These are phyloP conservation scores for Vanacampus margaritifer DNA, from an alignment of 2,113 vertebrate genomes.

Conservation along the genomic window DNA sequence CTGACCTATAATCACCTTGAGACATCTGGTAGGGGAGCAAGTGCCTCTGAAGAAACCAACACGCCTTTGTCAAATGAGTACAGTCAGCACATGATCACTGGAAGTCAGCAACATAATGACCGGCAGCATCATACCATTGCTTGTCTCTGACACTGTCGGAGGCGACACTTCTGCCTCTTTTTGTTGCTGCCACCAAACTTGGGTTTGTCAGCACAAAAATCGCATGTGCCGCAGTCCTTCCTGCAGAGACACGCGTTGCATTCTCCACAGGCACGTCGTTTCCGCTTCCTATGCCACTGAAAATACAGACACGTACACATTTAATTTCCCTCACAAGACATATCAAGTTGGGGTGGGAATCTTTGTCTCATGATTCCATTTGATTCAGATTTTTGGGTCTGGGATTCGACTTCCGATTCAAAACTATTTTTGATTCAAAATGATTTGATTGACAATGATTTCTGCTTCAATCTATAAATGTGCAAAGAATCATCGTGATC, in stretches of 20 bases:
- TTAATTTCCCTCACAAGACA: neutral
- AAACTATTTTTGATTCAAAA: too few relatives aligned
- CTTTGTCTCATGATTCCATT: too few relatives aligned
- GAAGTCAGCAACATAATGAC: too few relatives aligned
- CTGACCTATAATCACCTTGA: constrained; percentile 36
- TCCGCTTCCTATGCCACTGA: constrained; percentile 67
- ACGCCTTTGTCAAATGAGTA: neutral
- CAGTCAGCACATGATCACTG: neutral
- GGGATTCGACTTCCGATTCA: too few relatives aligned
- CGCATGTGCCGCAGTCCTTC: constrained; percentile 83
- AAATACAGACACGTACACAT: constrained; percentile 3
- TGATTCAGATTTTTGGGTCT: too few relatives aligned
- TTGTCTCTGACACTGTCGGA: constrained; percentile 82
- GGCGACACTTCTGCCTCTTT: constrained; percentile 86
- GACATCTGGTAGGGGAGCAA: constrained; percentile 69
- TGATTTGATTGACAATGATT: too few relatives aligned
- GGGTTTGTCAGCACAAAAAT: constrained; percentile 87
- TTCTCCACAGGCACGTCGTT: constrained; percentile 78
- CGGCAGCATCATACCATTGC: constrained; percentile 74
- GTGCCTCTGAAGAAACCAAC: constrained; percentile 65
- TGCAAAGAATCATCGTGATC: too few relatives aligned
- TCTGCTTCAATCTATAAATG: too few relatives aligned
- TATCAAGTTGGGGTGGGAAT: neutral
- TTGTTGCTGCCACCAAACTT: constrained; percentile 89
- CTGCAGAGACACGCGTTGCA: constrained; percentile 81